Evolutionary conservation across 1,140 invertebrate genomes (phyloP).

Genomic region (Linepithema humile): DNA sequence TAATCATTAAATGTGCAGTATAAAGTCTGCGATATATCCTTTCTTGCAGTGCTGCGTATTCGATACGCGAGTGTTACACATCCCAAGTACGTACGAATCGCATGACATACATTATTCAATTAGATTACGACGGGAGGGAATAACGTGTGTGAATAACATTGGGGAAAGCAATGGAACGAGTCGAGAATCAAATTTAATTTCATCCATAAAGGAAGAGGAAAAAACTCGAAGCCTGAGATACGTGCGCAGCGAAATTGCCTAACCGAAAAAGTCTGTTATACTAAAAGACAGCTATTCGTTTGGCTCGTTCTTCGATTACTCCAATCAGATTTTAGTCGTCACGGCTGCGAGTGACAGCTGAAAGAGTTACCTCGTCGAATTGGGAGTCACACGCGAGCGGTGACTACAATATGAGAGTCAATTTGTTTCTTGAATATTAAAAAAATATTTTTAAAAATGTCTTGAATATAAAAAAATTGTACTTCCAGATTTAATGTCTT

Average conservation of each 20-base stretch:
- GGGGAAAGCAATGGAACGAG: conserved; percentile 9
- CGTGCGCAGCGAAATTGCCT: not conserved
- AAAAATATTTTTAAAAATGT: not conserved
- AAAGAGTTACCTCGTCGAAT: conserved; percentile 15
- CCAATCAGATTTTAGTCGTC: conserved; percentile 31
- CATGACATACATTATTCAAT: conserved; percentile 42
- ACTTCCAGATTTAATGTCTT: too few relatives aligned
- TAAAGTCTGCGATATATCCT: not conserved
- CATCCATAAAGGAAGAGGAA: not conserved
- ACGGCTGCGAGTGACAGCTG: conserved; percentile 1
- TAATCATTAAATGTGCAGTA: not conserved
- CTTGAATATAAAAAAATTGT: too few relatives aligned
- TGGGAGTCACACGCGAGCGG: not conserved
- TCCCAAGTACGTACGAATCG: not conserved
- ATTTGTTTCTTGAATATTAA: not conserved
- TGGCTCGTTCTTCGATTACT: conserved; percentile 19
- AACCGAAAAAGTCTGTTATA: conserved; percentile 25
- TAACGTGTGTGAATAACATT: not conserved
- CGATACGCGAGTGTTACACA: not conserved
- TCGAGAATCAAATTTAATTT: conserved; percentile 46
- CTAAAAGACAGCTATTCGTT: conserved; percentile 3
- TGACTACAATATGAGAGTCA: not conserved
- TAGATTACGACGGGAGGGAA: not conserved
- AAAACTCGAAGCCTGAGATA: conserved; percentile 21
- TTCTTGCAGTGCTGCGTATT: not conserved